Evolutionary conservation across 2,888 invertebrate genomes (phyloP).

Genomic region (Patella depressa): DNA sequence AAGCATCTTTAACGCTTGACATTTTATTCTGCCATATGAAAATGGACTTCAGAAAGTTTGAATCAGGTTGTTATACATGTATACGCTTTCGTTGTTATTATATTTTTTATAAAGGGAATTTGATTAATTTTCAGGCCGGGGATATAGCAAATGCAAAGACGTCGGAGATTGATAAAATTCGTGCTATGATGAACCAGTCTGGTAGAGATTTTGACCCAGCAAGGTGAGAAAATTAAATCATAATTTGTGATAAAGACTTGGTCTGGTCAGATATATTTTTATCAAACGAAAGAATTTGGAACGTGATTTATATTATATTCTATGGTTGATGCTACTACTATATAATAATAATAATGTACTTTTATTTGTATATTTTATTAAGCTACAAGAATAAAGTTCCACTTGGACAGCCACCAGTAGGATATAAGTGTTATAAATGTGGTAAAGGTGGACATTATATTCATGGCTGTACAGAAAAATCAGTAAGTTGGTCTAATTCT

Average conservation of each 20-base stretch:
- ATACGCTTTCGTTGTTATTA: too few species aligned
- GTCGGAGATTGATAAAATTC: conserved; percentile 97
- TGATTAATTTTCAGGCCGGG: conserved; percentile 74
- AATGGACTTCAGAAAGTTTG: too few species aligned
- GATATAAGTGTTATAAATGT: conserved; percentile 95
- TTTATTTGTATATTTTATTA: conserved; percentile 67
- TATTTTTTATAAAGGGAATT: neutral
- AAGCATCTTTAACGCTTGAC: too few species aligned
- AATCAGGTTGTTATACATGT: too few species aligned
- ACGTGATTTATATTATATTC: too few species aligned
- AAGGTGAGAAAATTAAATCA: conserved; percentile 79
- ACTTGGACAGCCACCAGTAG: conserved; percentile 89
- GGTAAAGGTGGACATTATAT: conserved; percentile 97
- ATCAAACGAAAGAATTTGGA: too few species aligned
- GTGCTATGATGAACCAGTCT: conserved; percentile 97
- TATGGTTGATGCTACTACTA: too few species aligned
- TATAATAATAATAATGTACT: too few species aligned
- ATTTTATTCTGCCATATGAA: neutral
- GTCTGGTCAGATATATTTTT: too few species aligned
- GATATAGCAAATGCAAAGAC: conserved; percentile 91
- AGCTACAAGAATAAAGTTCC: conserved; percentile 92
- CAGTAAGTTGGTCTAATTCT: conserved; percentile 43
- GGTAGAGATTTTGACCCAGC: conserved; percentile 97
- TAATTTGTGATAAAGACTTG: too few species aligned
- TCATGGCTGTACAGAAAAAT: conserved; percentile 85